These are phyloP conservation scores for Eupelmus urozonus DNA, from an alignment of 2,888 invertebrate genomes.

Conservation along the genomic window DNA sequence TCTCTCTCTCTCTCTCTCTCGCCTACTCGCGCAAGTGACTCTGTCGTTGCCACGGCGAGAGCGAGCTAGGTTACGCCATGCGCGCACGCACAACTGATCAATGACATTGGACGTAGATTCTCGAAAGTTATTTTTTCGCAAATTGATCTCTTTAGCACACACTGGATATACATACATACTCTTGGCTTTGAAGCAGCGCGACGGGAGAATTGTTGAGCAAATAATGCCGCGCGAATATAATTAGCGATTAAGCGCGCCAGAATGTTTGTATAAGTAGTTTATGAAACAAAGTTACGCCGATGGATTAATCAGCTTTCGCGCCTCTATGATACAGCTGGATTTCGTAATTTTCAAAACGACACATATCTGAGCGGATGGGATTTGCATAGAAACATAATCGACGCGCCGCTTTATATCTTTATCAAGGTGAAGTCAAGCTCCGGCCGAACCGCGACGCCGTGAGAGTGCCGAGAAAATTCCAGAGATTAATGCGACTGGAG, in stretches of 20 bases:
- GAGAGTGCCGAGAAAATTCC: conserved; percentile 54
- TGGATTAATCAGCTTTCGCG: too few species aligned
- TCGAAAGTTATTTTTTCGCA: conserved; percentile 22
- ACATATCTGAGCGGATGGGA: conserved; percentile 1
- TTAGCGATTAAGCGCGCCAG: too few species aligned
- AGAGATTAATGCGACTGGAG: conserved; percentile 42
- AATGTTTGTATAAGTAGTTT: too few species aligned
- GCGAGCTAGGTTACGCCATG: background rate
- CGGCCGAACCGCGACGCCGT: conserved; percentile 30
- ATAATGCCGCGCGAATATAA: too few species aligned
- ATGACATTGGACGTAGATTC: conserved; percentile 40
- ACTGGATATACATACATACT: too few species aligned
- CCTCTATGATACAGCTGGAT: background rate
- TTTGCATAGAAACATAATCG: conserved; percentile 43
- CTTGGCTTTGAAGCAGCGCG: too few species aligned
- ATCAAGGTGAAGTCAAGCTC: conserved; percentile 36
- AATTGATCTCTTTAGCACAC: too few species aligned
- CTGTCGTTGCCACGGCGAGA: too few species aligned
- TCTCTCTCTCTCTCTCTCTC: too few species aligned
- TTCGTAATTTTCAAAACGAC: conserved; percentile 18
- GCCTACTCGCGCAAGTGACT: conserved; percentile 10
- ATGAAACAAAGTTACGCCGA: too few species aligned
- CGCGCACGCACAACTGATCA: conserved; percentile 34
- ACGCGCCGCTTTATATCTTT: conserved; percentile 37
- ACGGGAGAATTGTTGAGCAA: too few species aligned